phyloP scores from a whole-genome alignment of 1,140 invertebrate species.

The Pseudoatta argentina region DNA sequence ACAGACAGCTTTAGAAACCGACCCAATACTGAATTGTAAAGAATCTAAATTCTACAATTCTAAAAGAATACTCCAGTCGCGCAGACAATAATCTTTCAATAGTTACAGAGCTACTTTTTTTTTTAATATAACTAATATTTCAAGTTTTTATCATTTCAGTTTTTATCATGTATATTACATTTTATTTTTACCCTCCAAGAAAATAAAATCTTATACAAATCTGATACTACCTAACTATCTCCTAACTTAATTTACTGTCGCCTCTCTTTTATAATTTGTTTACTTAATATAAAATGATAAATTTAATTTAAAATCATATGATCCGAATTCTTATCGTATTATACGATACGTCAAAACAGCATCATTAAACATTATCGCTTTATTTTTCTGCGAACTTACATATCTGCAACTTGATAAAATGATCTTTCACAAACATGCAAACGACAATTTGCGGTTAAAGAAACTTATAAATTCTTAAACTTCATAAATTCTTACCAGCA shows the following conservation, averaged over 20 bases:
- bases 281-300: constrained; percentile 1
- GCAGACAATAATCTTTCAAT: too few species aligned
- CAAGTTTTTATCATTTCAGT: too few species aligned
- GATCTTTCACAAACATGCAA: not conserved
- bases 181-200: too few species aligned
- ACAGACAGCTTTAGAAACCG: too few species aligned
- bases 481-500: constrained; percentile 26
- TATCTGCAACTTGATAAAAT: not conserved
- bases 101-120: too few species aligned
- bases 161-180: too few species aligned
- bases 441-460: not conserved
- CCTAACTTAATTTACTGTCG: not conserved
- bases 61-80: too few species aligned
- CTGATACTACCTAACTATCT: too few species aligned
- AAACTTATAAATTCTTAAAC: not conserved
- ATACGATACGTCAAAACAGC: not conserved
- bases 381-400: not conserved
- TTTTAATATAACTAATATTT: too few species aligned
- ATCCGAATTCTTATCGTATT: constrained; percentile 20
- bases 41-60: too few species aligned
- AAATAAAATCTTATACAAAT: too few species aligned
- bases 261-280: not conserved
- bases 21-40: too few species aligned
- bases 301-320: not conserved
- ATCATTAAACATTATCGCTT: not conserved